These are phyloP conservation scores for Lysandra bellargus DNA, from an alignment of 2,888 invertebrate species.

Conservation along the genomic window DNA sequence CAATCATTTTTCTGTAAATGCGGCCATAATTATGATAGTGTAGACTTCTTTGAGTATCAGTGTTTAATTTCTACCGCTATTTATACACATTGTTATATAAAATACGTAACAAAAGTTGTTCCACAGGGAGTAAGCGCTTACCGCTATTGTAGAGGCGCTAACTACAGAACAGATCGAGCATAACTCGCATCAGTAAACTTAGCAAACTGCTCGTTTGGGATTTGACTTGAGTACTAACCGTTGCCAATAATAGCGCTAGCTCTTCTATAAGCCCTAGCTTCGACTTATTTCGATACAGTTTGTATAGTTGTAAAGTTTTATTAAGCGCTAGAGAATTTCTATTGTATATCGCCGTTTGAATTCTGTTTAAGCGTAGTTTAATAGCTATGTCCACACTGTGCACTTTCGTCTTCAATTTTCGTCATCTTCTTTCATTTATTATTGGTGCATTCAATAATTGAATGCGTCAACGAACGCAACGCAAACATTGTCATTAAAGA, in stretches of 20 bases:
- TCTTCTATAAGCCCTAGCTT: background rate
- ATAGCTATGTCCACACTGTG: too few species aligned
- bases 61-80: too few species aligned
- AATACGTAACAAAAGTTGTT: background rate
- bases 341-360: background rate
- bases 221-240: constrained; percentile 24
- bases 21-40: too few species aligned
- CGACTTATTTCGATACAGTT: constrained; percentile 6
- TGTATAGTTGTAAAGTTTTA: constrained; percentile 23
- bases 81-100: background rate
- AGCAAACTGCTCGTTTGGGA: constrained; percentile 28
- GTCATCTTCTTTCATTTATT: too few species aligned
- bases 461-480: too few species aligned
- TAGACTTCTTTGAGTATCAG: too few species aligned
- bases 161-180: constrained; percentile 26
- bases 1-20: too few species aligned
- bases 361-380: background rate
- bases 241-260: constrained; percentile 29
- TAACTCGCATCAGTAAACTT: constrained; percentile 21
- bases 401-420: too few species aligned
- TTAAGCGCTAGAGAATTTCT: background rate
- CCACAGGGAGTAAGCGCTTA: background rate
- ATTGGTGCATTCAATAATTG: too few species aligned
- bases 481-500: too few species aligned
- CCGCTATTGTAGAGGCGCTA: constrained; percentile 5